phyloP scores from a whole-genome alignment of 1,140 invertebrate genomes.

The Fopius arisanus region DNA sequence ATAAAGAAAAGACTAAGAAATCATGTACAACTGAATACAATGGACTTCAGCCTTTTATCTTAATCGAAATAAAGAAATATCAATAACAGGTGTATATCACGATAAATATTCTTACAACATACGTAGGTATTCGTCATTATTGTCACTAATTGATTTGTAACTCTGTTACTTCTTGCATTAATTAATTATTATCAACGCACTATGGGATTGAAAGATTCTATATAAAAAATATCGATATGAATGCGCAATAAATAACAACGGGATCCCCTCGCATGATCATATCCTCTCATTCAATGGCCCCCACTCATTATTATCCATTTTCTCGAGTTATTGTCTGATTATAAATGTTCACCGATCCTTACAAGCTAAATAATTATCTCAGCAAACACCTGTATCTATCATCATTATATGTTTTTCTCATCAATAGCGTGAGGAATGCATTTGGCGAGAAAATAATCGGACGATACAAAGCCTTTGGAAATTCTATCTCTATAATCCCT shows the following conservation, averaged over 20 bases:
- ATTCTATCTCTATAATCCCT: background rate
- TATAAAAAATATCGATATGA: conserved; percentile 8
- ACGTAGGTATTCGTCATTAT: background rate
- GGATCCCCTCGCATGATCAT: no score
- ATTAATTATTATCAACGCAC: conserved; percentile 3
- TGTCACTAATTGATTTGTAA: conserved; percentile 1
- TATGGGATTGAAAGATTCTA: background rate
- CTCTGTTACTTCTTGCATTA: background rate
- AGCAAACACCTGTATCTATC: background rate
- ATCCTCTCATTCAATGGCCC: background rate
- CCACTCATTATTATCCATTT: background rate
- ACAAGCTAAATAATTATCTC: background rate
- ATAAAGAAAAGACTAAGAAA: background rate
- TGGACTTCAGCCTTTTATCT: background rate
- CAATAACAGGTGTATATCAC: background rate
- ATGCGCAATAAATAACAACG: conserved; percentile 7
- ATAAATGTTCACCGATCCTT: background rate
- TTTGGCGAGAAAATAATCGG: background rate
- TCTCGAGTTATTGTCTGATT: background rate
- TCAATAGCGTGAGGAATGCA: background rate
- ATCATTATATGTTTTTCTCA: background rate
- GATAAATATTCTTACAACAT: background rate
- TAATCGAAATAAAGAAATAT: background rate
- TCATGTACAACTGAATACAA: background rate
- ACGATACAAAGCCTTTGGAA: background rate